Evolutionary conservation across 2,113 vertebrate genomes (phyloP).

Genomic region (Vicugna pacos): DNA sequence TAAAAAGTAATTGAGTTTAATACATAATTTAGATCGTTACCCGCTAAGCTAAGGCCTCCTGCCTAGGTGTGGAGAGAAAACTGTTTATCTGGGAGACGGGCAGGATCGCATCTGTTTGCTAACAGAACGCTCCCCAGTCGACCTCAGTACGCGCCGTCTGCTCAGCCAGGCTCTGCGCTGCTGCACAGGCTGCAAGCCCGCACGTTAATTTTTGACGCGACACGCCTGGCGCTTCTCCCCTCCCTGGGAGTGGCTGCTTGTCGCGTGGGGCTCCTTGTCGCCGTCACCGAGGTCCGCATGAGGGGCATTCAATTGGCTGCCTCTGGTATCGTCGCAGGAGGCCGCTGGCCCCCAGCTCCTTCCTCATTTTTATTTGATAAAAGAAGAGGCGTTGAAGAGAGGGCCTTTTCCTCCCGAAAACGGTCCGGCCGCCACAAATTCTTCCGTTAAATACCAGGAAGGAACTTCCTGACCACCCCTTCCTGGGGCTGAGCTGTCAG

Average conservation of each 20-base stretch:
- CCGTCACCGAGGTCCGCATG: conserved; percentile 6
- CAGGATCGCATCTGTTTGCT: conserved; percentile 85
- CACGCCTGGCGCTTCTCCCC: conserved; percentile 59
- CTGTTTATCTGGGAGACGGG: conserved; percentile 82
- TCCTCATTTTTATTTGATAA: conserved; percentile 47
- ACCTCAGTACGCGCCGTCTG: conserved; percentile 86
- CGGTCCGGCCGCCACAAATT: background rate
- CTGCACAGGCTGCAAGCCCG: conserved; percentile 76
- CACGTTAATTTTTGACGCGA: conserved; percentile 80
- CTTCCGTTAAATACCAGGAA: background rate
- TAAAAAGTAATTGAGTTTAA: conserved; percentile 90
- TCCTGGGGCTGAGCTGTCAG: background rate
- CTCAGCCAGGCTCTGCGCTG: conserved; percentile 85
- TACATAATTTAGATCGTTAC: conserved; percentile 86
- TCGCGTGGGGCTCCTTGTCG: conserved; percentile 62
- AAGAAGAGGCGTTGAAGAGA: background rate
- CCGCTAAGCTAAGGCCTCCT: conserved; percentile 81
- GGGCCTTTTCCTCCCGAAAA: conserved; percentile 8
- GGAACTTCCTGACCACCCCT: fast-evolving
- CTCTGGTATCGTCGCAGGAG: conserved; percentile 51
- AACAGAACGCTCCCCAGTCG: conserved; percentile 81
- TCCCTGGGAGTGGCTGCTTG: conserved; percentile 66
- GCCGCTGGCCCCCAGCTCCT: conserved; percentile 19
- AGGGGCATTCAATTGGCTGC: conserved; percentile 72
- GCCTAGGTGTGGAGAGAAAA: conserved; percentile 84